phyloP scores from a whole-genome alignment of 2,888 invertebrate species.

The Melolontha melolontha region DNA sequence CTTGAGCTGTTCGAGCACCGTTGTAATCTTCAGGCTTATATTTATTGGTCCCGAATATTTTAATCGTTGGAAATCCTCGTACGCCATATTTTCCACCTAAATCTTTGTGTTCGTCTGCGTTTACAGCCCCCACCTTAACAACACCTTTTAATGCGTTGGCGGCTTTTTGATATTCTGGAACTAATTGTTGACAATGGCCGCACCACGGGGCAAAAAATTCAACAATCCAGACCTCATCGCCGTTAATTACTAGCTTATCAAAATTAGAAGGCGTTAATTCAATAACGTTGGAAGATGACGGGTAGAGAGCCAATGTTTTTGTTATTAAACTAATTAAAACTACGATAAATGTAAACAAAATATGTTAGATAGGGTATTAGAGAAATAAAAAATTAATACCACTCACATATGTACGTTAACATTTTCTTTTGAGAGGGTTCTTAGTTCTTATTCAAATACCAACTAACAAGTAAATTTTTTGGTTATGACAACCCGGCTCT shows the following conservation, averaged over 20 bases:
- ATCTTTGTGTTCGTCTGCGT: constrained; percentile 90
- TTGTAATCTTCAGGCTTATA: constrained; percentile 85
- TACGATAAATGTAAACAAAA: constrained; percentile 4
- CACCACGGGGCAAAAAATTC: constrained; percentile 99
- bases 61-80: constrained; percentile 94
- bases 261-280: constrained; percentile 91
- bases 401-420: constrained; percentile 36
- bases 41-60: constrained; percentile 91
- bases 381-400: background rate
- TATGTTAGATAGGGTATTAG: constrained; percentile 7
- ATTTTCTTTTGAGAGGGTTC: constrained; percentile 8
- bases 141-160: constrained; percentile 94
- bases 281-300: constrained; percentile 81
- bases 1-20: constrained; percentile 87
- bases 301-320: constrained; percentile 71
- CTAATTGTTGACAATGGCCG: constrained; percentile 89
- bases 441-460: background rate
- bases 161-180: constrained; percentile 93
- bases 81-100: constrained; percentile 85
- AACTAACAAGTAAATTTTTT: constrained; percentile 26
- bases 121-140: constrained; percentile 93
- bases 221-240: constrained; percentile 93
- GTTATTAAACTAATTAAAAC: constrained; percentile 51
- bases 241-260: constrained; percentile 82
- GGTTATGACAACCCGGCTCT: constrained; percentile 36